Evolutionary conservation across 2,797 vertebrate species (phyloP).

Genomic region (Acrossocheilus fasciatus): DNA sequence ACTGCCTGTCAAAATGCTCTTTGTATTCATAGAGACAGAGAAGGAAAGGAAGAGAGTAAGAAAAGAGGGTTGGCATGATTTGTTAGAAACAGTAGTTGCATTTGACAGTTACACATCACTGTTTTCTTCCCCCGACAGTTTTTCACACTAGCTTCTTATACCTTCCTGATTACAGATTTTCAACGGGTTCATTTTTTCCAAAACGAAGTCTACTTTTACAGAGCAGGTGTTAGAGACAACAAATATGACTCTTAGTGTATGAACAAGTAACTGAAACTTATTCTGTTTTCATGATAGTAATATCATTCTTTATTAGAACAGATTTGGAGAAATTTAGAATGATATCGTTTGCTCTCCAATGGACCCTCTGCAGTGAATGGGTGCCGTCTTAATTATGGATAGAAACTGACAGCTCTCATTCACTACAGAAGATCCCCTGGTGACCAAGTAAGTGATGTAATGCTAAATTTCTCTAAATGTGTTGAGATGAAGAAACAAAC

Average conservation of each 20-base stretch:
- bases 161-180: constrained; percentile 52
- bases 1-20: constrained; percentile 69
- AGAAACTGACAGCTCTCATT: background rate
- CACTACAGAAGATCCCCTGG: background rate
- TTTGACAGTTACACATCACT: constrained; percentile 60
- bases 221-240: background rate
- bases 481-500: too few relatives aligned
- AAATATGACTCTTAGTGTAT: background rate
- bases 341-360: background rate
- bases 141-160: constrained; percentile 59
- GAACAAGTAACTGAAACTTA: background rate
- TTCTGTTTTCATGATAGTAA: background rate
- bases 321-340: background rate
- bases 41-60: constrained; percentile 43
- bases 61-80: constrained; percentile 60
- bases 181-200: constrained; percentile 20
- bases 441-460: background rate
- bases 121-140: constrained; percentile 37
- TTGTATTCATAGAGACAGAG: constrained; percentile 55
- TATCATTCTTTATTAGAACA: background rate
- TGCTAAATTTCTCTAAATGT: background rate
- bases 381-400: background rate
- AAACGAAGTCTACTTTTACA: background rate
- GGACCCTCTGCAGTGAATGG: background rate
- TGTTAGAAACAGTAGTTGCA: constrained; percentile 63